A percentile compares a stretch with the other conserved stretches of the same genome.
Conservation (phyloP, 2,888 invertebrate genomes). For the Ophraella communa region DNA sequence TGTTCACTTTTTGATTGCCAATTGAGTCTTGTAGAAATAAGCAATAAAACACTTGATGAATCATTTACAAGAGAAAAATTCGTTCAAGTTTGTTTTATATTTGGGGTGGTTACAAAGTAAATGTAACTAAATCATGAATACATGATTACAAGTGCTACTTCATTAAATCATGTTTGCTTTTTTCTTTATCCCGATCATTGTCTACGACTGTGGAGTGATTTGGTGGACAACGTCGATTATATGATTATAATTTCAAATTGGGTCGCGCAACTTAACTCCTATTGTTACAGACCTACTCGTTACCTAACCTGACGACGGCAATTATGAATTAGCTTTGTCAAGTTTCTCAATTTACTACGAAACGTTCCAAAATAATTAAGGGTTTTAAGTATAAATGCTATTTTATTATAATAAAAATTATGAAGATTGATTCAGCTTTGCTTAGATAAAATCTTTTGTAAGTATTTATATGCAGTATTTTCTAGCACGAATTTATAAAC, state of each 20-base stretch:
- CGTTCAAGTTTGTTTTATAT: no score
- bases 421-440: background rate
- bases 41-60: no score
- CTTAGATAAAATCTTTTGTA: background rate
- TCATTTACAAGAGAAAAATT: no score
- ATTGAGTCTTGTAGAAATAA: no score
- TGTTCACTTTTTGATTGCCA: no score
- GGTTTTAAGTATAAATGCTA: background rate
- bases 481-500: background rate
- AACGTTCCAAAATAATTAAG: background rate
- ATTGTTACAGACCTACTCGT: background rate
- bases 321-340: constrained; percentile 6
- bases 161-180: no score
- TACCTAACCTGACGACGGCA: constrained; percentile 1
- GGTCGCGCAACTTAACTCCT: background rate
- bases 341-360: constrained; percentile 1
- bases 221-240: background rate
- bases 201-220: background rate
- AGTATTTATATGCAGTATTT: background rate
- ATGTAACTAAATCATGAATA: no score
- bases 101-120: no score
- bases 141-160: no score
- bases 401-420: background rate
- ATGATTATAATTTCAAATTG: constrained; percentile 3
- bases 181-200: no score